Conservation (phyloP, 92 coral and sea anemone species). For the Paragorgia papillata region DNA sequence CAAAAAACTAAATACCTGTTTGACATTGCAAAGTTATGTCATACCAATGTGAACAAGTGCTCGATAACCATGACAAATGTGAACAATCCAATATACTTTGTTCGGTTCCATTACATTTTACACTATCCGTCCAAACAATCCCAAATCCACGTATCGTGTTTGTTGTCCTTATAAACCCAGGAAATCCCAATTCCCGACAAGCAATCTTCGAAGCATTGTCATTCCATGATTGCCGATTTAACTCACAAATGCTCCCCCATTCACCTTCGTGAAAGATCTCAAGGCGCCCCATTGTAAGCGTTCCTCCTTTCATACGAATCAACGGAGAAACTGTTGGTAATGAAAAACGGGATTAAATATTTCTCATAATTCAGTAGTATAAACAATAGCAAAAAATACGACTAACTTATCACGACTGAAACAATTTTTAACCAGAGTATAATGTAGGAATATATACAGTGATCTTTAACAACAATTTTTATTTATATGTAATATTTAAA, state of each 20-base stretch:
- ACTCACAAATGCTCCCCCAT: conserved; percentile 10
- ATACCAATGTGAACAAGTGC: neutral
- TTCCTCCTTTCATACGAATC: neutral
- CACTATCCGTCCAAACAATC: neutral
- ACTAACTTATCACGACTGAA: too few species aligned
- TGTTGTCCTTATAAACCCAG: neutral
- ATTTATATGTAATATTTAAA: too few species aligned
- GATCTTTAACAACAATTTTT: too few species aligned
- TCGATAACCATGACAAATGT: neutral
- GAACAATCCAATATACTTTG: neutral
- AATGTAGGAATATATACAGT: too few species aligned
- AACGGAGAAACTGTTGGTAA: neutral
- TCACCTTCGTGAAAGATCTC: neutral
- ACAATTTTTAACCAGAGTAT: too few species aligned
- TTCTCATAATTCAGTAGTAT: neutral
- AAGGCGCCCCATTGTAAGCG: neutral
- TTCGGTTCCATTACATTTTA: neutral
- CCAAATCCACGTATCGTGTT: neutral
- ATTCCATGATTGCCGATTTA: neutral
- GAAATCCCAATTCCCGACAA: neutral
- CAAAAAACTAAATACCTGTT: too few species aligned
- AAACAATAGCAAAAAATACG: too few species aligned
- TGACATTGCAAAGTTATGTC: neutral
- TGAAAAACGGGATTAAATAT: neutral
- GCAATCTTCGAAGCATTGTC: neutral